Evolutionary conservation across 1,140 invertebrate genomes (phyloP).

Genomic region (Pseudomyrmex concolor): DNA sequence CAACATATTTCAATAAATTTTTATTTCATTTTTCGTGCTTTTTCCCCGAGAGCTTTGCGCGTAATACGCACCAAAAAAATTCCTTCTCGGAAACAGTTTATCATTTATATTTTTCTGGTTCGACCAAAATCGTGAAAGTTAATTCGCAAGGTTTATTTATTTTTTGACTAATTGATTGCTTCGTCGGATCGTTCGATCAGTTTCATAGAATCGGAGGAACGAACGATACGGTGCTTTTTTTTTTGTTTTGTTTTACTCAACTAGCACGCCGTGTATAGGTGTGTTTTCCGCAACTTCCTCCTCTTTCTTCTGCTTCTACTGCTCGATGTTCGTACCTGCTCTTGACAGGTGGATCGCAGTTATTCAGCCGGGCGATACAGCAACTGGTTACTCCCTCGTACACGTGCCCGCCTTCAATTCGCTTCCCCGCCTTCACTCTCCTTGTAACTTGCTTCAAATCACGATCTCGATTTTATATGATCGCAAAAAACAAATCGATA

Average conservation of each 20-base stretch:
- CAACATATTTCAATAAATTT: slow-evolving; percentile 38
- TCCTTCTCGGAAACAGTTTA: neutral
- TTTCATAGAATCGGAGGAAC: slow-evolving; percentile 79
- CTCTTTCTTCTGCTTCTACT: slow-evolving; percentile 23
- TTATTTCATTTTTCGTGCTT: slow-evolving; percentile 25
- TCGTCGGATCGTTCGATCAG: slow-evolving; percentile 76
- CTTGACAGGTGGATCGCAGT: slow-evolving; percentile 76
- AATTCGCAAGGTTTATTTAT: neutral
- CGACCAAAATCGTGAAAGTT: neutral
- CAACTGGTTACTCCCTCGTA: slow-evolving; percentile 64
- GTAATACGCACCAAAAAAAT: neutral
- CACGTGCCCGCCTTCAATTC: slow-evolving; percentile 26
- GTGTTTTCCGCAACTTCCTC: slow-evolving; percentile 11
- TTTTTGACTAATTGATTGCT: neutral
- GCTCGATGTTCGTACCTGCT: slow-evolving; percentile 75
- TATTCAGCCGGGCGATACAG: slow-evolving; percentile 73
- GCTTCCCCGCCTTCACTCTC: neutral
- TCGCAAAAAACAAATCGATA: neutral
- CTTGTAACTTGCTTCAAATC: neutral
- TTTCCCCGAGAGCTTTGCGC: neutral
- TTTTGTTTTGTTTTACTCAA: slow-evolving; percentile 69
- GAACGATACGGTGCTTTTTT: slow-evolving; percentile 65
- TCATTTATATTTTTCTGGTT: neutral
- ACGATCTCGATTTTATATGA: slow-evolving; percentile 17
- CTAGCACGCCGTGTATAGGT: slow-evolving; percentile 48